Evolutionary conservation across 2,797 vertebrate species (phyloP).

Genomic region (Trichosurus vulpecula): DNA sequence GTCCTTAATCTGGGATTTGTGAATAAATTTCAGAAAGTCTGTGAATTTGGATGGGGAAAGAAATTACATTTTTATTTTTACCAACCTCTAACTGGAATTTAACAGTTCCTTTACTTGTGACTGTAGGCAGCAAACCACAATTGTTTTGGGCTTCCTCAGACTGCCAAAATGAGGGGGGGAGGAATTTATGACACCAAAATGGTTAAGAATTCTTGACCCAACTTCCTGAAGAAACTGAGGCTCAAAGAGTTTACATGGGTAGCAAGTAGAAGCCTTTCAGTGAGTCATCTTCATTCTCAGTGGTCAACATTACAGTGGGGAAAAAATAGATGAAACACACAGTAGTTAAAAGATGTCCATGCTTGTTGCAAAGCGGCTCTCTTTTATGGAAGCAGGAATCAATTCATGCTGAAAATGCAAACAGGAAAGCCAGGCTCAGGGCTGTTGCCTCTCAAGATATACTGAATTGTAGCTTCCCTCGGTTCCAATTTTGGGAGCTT

Average conservation of each 20-base stretch:
- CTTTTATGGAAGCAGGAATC: constrained; percentile 16
- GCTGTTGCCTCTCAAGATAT: background rate
- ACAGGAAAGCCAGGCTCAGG: background rate
- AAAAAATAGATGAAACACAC: background rate
- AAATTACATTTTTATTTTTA: background rate
- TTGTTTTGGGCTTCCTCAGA: background rate
- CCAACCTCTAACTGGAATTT: background rate
- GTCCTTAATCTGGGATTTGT: background rate
- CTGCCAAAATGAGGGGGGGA: background rate
- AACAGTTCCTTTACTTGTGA: background rate
- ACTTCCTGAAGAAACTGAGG: background rate
- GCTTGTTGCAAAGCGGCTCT: background rate
- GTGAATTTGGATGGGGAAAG: background rate
- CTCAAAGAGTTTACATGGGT: background rate
- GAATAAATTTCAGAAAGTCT: background rate
- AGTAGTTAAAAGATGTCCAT: background rate
- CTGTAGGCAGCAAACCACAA: background rate
- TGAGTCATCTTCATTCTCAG: background rate
- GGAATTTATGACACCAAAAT: background rate
- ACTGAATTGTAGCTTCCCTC: constrained; percentile 19
- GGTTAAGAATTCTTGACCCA: background rate
- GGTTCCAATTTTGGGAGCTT: constrained; percentile 7
- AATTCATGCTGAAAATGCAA: constrained; percentile 13
- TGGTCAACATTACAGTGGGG: background rate
- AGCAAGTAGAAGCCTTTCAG: background rate